Base-by-base conservation (phyloP, 2,113 vertebrate genomes). In the Eolophus roseicapilla region DNA sequence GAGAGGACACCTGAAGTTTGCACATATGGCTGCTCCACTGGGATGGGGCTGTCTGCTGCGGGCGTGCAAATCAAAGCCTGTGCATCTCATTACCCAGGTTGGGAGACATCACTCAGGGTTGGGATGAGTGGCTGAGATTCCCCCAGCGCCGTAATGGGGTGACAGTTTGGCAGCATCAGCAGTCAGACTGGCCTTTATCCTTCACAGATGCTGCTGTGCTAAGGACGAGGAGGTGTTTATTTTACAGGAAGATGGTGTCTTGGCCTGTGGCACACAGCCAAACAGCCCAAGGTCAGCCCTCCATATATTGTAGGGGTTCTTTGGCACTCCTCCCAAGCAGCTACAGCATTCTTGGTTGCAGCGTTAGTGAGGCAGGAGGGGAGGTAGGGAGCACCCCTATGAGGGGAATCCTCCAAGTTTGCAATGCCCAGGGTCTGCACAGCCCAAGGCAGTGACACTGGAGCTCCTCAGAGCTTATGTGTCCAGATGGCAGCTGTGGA, bases 101-200 rank as follows among this genome's bases (percentile, higher is more conserved):
- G 83, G 88, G 80, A 82, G 53, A 31, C 77, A 76, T 25, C 94
- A 50, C 31, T 9, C 82, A 69, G 86, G 82, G 74, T 76, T 41
- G 59, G 86, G 69, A 68, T 41, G 84, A 82, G 80, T 31, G 89
- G 84, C 92, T 82, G 89, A 70, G 95, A 43, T 60, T 93, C 82
- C 77, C 91, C 73, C 78, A 52, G 3, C 0, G 0, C 82, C n/a
- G 39, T 5, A 46, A 20, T 49, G 74, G 60, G 86, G 91, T 78
- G 93, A 65, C 81, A 91, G 18, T 93, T 88, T 84, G 86, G 94
- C 94, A 96, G 89, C 79, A 79, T 63, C 93, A 94, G 94, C 92
- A 82, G 74, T 94, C 3, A 20, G 76, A 37, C 27, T 89, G 95
- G 73, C 88, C 67, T 79, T 80, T 80, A 17, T 73, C 90, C 84